Base-by-base conservation (phyloP, 2,797 vertebrate genomes). In the Spheniscus humboldti region DNA sequence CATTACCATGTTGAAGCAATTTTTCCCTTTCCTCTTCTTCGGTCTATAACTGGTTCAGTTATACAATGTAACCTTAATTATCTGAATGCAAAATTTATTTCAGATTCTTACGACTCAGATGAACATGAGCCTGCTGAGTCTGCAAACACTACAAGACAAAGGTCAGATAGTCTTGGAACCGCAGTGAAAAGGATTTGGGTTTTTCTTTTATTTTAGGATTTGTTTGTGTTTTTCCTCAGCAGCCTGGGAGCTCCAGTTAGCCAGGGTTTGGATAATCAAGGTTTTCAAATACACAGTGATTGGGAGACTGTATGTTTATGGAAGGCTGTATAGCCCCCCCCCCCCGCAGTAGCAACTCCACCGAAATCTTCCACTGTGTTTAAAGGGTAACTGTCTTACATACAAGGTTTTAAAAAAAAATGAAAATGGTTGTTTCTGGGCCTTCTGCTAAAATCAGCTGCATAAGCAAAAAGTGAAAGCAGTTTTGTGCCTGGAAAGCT, bases 71-170 rank as follows among this genome's bases (percentile, higher is more conserved):
- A 79, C n/a, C 48, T 85, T 41, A 85, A 68, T 82, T 82, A 83
- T 79, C 50, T 62, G 47, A 88, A 76, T 33, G 47, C 9, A 50
- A 76, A 73, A 73, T 63, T 66, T 66, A 41, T 76, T 81, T 76
- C 63, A 66, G 17, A 82, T 94, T 94, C 63, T 96, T 27, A 76
- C 77, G 75, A 88, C 16, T 93, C 75, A 69, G n/a, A 55, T 37
- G 76, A 94, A 86, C 33, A 57, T 8, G 30, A 88, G 15, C 37
- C 11, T 69, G 45, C 60, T 83, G 72, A 82, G 31, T 71, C 52
- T 83, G 60, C 39, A 90, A 83, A 66, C 20, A 24, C 28, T 48
- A 18, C 20, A 82, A 75, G 50, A 8, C n/a, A 78, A 81, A 82
- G 37, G 11, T 86, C 39, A 19, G 13, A 50, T n/a, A 30, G 14